These are phyloP conservation scores for Meloidogyne chitwoodi DNA, from an alignment of 1,140 invertebrate species.

Conservation along the genomic window DNA sequence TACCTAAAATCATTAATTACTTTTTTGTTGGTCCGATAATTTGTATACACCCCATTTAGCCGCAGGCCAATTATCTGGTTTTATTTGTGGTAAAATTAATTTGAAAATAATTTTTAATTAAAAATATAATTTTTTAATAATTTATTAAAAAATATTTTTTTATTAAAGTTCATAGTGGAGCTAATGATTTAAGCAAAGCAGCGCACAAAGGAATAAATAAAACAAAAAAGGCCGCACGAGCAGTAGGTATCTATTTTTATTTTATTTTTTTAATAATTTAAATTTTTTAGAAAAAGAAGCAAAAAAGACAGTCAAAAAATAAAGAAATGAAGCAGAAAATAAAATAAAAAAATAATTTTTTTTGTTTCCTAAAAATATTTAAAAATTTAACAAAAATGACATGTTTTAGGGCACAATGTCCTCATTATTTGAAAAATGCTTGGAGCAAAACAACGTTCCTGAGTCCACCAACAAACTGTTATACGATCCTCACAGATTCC, in stretches of 20 bases:
- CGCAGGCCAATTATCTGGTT: too few relatives aligned
- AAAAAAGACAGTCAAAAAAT: not conserved
- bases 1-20: too few relatives aligned
- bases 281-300: not conserved
- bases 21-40: too few relatives aligned
- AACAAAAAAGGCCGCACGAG: not conserved
- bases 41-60: too few relatives aligned
- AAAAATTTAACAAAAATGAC: conserved; percentile 48
- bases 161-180: not conserved
- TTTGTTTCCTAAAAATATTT: too few relatives aligned
- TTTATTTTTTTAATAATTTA: not conserved
- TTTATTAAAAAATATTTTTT: not conserved
- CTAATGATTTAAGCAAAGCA: not conserved
- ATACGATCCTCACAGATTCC: conserved; percentile 54
- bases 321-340: too few relatives aligned
- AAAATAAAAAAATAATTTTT: too few relatives aligned
- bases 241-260: not conserved
- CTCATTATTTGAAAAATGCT: conserved; percentile 57
- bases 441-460: conserved; percentile 55
- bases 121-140: not conserved
- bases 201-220: not conserved
- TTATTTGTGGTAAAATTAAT: too few relatives aligned
- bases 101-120: too few relatives aligned
- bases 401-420: conserved; percentile 54
- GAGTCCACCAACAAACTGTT: conserved; percentile 60